Evolutionary conservation across 2,797 vertebrate genomes (phyloP).

Genomic region (Halcyon smyrnensis): DNA sequence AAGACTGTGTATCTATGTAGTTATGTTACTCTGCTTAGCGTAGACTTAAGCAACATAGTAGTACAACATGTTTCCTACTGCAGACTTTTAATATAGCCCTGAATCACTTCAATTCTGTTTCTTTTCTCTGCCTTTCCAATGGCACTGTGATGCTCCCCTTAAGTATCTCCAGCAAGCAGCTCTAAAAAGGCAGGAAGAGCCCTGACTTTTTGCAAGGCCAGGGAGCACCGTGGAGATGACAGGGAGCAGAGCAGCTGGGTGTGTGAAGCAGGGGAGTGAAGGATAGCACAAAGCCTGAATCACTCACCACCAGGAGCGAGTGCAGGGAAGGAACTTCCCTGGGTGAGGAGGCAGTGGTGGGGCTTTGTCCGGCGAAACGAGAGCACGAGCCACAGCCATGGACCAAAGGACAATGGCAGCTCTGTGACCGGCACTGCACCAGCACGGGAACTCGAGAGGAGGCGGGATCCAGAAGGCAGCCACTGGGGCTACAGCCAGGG

Average conservation of each 20-base stretch:
- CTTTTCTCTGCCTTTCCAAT: neutral
- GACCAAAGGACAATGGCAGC: neutral
- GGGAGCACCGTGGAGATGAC: accelerated
- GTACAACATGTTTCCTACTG: neutral
- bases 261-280: neutral
- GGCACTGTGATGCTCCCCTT: neutral
- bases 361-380: neutral
- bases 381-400: neutral
- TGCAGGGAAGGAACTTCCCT: neutral
- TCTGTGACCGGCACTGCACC: neutral
- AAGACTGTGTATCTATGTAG: neutral
- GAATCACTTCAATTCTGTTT: neutral
- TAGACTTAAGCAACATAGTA: neutral
- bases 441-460: accelerated
- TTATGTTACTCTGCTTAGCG: neutral
- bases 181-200: neutral
- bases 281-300: neutral
- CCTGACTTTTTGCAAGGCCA: neutral
- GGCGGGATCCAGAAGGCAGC: neutral
- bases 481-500: neutral
- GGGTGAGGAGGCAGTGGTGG: neutral
- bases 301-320: neutral
- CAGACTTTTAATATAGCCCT: neutral
- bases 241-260: neutral
- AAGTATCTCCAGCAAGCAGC: neutral